Conservation (phyloP, 2,113 vertebrate genomes). For the Rhinopithecus roxellana region DNA sequence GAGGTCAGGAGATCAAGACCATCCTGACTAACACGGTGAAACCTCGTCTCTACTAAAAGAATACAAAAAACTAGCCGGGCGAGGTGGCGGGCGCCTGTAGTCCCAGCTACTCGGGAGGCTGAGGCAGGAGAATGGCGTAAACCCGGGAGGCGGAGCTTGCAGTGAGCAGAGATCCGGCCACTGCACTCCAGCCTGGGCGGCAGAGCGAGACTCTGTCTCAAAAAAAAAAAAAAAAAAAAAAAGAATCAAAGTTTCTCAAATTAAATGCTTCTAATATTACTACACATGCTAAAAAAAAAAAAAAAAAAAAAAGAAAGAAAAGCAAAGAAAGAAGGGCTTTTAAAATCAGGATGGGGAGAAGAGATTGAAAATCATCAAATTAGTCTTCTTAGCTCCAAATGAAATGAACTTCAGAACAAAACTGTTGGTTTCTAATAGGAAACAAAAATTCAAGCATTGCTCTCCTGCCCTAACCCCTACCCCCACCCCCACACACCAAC, state of each 20-base stretch:
- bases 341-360: slow-evolving; percentile 70
- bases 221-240: no score
- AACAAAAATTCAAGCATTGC: slow-evolving; percentile 78
- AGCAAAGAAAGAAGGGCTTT: neutral
- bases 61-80: no score
- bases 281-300: slow-evolving; percentile 79
- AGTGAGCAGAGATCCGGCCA: no score
- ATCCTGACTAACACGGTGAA: no score
- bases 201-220: no score
- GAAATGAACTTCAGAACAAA: slow-evolving; percentile 81
- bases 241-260: slow-evolving; percentile 85
- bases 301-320: neutral
- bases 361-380: slow-evolving; percentile 67
- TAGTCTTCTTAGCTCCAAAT: slow-evolving; percentile 75
- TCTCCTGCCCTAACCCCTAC: slow-evolving; percentile 72
- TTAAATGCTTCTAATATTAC: slow-evolving; percentile 74
- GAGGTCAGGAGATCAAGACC: no score
- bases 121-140: no score
- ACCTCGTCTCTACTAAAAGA: no score
- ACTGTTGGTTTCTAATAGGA: slow-evolving; percentile 77
- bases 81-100: no score
- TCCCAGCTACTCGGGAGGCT: no score
- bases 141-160: no score
- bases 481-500: slow-evolving; percentile 70
- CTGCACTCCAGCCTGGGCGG: no score